Conservation (phyloP, 2,888 invertebrate species). For the Prosopocoilus inquinatus region DNA sequence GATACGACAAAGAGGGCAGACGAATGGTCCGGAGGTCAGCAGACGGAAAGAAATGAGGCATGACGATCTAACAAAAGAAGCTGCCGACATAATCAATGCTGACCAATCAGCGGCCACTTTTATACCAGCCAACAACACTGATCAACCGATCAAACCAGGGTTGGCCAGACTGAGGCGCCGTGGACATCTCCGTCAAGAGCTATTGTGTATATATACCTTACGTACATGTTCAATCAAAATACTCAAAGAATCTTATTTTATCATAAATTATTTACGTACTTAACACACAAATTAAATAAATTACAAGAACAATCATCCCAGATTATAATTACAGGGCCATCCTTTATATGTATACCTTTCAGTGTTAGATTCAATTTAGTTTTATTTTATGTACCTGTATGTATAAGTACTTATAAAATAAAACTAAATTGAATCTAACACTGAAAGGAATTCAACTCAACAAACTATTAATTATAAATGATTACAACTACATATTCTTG, state of each 20-base stretch:
- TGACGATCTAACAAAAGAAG: constrained; percentile 51
- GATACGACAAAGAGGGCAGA: constrained; percentile 37
- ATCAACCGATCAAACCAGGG: constrained; percentile 9
- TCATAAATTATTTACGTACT: too few species aligned
- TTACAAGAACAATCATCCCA: too few species aligned
- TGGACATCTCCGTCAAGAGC: constrained; percentile 1
- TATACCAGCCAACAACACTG: constrained; percentile 37
- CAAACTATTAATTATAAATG: too few species aligned
- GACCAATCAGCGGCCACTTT: constrained; percentile 51
- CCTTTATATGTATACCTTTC: too few species aligned
- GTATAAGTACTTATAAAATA: too few species aligned
- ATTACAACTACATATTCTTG: too few species aligned
- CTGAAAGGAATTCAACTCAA: too few species aligned
- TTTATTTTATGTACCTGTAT: too few species aligned
- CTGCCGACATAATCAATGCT: constrained; percentile 52
- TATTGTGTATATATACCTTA: constrained; percentile 1
- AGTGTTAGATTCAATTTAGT: too few species aligned
- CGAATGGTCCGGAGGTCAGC: constrained; percentile 46
- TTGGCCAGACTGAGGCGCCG: constrained; percentile 8
- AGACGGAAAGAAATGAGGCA: constrained; percentile 51
- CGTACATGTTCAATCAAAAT: constrained; percentile 6
- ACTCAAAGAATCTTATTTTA: neutral
- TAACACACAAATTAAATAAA: too few species aligned
- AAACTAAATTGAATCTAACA: too few species aligned
- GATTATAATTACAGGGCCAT: too few species aligned